Percentiles rank a stretch among this genome's conserved stretches.
Conservation (phyloP, 2,888 invertebrate species). For the Therioaphis trifolii region DNA sequence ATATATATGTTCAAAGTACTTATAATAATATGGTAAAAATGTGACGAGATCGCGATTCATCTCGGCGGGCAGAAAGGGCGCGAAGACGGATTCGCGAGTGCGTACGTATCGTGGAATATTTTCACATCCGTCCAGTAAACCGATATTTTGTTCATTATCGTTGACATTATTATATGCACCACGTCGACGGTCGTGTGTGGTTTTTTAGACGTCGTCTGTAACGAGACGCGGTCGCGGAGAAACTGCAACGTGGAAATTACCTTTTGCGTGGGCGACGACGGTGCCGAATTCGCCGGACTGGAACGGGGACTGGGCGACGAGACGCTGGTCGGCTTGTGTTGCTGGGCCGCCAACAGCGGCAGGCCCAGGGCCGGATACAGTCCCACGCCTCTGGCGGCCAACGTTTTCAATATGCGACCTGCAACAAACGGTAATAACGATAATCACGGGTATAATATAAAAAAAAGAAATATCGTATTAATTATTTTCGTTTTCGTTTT, state of each 20-base stretch:
- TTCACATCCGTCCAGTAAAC: no score
- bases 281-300: conserved; percentile 53
- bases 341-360: conserved; percentile 27
- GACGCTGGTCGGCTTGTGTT: conserved; percentile 44
- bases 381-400: conserved; percentile 67
- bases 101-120: no score
- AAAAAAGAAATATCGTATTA: neutral
- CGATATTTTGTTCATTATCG: no score
- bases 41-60: no score
- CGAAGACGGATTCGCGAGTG: no score
- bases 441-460: no score
- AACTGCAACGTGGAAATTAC: conserved; percentile 2
- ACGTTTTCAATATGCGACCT: conserved; percentile 71
- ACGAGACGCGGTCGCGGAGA: neutral
- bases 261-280: conserved; percentile 57
- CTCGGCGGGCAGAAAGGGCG: no score
- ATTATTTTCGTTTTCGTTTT: conserved; percentile 14
- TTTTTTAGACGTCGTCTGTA: no score
- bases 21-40: no score
- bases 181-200: no score
- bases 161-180: no score
- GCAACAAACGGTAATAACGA: conserved; percentile 65
- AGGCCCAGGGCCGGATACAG: conserved; percentile 53
- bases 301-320: conserved; percentile 49
- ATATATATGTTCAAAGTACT: no score